Evolutionary conservation across 2,888 invertebrate genomes (phyloP).

Genomic region (Pogonocherus hispidulus): DNA sequence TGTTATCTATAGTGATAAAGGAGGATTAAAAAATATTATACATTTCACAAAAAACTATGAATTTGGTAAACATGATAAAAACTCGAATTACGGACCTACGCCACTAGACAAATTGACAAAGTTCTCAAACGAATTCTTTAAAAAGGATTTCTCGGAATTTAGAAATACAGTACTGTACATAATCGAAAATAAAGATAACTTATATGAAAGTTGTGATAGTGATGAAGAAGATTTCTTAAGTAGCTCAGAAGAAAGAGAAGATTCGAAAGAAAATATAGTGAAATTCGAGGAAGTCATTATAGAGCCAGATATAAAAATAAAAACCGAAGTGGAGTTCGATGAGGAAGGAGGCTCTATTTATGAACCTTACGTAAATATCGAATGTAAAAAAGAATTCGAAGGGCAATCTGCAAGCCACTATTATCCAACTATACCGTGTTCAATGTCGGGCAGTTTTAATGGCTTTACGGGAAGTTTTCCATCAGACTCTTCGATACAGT

Average conservation of each 20-base stretch:
- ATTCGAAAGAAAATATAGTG: slow-evolving; percentile 42
- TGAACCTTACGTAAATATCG: slow-evolving; percentile 32
- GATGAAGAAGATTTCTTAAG: slow-evolving; percentile 57
- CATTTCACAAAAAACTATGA: slow-evolving; percentile 65
- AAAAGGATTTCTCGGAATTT: slow-evolving; percentile 63
- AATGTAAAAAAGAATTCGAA: slow-evolving; percentile 48
- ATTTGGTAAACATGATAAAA: slow-evolving; percentile 61
- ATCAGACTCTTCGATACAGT: slow-evolving; percentile 52
- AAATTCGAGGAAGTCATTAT: slow-evolving; percentile 63
- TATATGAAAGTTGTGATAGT: slow-evolving; percentile 55
- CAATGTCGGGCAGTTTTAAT: slow-evolving; percentile 34
- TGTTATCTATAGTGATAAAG: slow-evolving; percentile 38
- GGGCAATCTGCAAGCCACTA: slow-evolving; percentile 22
- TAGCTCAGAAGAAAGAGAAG: slow-evolving; percentile 35
- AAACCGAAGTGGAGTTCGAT: slow-evolving; percentile 52
- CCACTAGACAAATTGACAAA: slow-evolving; percentile 62
- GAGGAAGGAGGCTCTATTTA: slow-evolving; percentile 43
- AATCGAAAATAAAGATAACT: slow-evolving; percentile 49
- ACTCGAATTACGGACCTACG: slow-evolving; percentile 59
- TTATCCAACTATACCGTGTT: slow-evolving; percentile 14
- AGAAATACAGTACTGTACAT: slow-evolving; percentile 62
- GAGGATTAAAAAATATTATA: slow-evolving; percentile 63
- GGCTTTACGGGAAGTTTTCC: slow-evolving; percentile 33
- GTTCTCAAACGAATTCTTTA: slow-evolving; percentile 65
- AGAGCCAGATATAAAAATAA: slow-evolving; percentile 62